Evolutionary conservation across 2,797 vertebrate genomes (phyloP).

Genomic region (Holocentrus rufus): DNA sequence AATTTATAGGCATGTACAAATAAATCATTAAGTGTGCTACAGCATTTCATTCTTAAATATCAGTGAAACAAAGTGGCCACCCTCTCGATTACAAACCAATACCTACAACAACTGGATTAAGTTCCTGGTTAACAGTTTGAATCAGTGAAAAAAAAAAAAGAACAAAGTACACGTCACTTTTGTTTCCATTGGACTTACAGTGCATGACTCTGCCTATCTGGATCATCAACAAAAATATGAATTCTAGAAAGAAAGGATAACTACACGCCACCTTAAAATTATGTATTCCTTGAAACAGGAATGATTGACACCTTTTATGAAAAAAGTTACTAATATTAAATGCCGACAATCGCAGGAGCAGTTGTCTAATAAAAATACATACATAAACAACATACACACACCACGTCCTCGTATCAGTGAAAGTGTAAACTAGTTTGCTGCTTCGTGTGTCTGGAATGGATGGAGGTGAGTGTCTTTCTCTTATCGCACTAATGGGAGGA

Average conservation of each 20-base stretch:
- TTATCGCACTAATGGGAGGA: constrained; percentile 21
- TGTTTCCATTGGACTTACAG: constrained; percentile 68
- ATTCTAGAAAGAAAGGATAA: constrained; percentile 62
- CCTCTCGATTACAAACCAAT: no score
- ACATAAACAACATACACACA: constrained; percentile 63
- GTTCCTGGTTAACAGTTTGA: constrained; percentile 39
- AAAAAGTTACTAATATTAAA: constrained; percentile 76
- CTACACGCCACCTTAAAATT: constrained; percentile 61
- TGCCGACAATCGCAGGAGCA: constrained; percentile 68
- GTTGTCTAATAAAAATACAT: constrained; percentile 66
- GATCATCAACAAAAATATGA: constrained; percentile 58
- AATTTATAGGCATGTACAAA: constrained; percentile 60
- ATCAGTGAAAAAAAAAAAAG: constrained; percentile 35
- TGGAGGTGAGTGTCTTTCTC: constrained; percentile 14
- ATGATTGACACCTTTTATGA: constrained; percentile 80
- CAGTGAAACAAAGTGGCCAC: no score
- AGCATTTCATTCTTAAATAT: no score
- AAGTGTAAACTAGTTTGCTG: constrained; percentile 67
- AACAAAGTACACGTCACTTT: constrained; percentile 41
- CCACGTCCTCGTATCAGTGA: constrained; percentile 54
- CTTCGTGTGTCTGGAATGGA: constrained; percentile 45
- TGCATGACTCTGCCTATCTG: constrained; percentile 67
- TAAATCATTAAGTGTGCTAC: constrained; percentile 32
- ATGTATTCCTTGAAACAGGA: constrained; percentile 87
- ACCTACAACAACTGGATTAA: constrained; percentile 11